Base-by-base conservation (phyloP, 2,797 vertebrate species). In the Cetoscarus ocellatus region DNA sequence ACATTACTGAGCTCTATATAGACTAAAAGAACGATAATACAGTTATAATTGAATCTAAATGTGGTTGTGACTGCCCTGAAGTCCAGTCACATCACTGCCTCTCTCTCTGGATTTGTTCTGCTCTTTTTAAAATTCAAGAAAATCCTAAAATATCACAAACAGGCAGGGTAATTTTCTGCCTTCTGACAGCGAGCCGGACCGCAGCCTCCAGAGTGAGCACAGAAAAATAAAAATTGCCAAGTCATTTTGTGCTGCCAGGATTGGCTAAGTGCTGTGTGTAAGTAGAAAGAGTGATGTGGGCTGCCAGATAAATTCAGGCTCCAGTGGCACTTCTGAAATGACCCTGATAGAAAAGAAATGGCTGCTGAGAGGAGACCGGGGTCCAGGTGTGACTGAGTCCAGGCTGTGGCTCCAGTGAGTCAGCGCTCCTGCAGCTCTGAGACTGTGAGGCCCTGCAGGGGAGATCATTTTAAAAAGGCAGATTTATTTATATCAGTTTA, bases 221-320 rank as follows among this genome's bases (percentile, higher is more conserved):
- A 14, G 10, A 11, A 27, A n/a, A 43, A 27, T 27, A 11, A 27
- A 73, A 70, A 73, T 57, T 64, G 75, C 53, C 0, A 42, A 77
- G 55, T 82, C 35, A 75, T 83, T 85, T 82, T 77, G 64, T 61
- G 64, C 65, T 78, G 66, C 64, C 65, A 36, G 59, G 55, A 66
- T 49, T 55, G 74, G 70, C 61, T 55, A 69, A 75, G 49, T 64
- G 73, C 72, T 61, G 4, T 60, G 70, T 80, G 82, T 73, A 62
- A 71, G 42, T 51, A 61, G 63, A 75, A 38, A 79, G 83, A 64
- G 58, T 58, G 66, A 82, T 75, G 74, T 59, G 59, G 62, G 39
- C 67, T 77, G 70, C 76, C 77, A 81, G 76, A 84, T 77, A 60
- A 73, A 73, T 77, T 65, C 70, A 77, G 77, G 82, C 80, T 84